phyloP scores from a whole-genome alignment of 2,888 invertebrate genomes.

The Rhopalosiphum nymphaeae region DNA sequence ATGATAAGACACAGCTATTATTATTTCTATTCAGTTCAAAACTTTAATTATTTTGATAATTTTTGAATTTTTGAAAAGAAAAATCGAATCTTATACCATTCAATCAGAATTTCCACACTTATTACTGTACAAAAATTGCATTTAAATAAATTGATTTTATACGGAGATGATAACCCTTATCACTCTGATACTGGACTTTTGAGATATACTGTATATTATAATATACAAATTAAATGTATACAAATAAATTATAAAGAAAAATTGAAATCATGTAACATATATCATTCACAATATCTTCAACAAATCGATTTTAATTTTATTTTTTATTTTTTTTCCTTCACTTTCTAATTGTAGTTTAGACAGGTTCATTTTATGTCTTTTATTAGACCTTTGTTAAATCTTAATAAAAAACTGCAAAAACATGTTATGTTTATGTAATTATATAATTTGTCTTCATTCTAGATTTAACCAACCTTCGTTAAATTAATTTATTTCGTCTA shows the following conservation, averaged over 20 bases:
- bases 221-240: background rate
- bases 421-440: background rate
- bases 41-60: too few relatives aligned
- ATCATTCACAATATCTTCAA: background rate
- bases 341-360: background rate
- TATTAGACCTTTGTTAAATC: background rate
- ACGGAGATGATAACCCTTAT: too few relatives aligned
- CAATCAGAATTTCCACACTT: too few relatives aligned
- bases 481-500: background rate
- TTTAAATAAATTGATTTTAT: too few relatives aligned
- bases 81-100: too few relatives aligned
- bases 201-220: background rate
- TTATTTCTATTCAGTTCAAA: too few relatives aligned
- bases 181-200: too few relatives aligned
- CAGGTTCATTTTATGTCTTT: background rate
- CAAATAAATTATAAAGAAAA: background rate
- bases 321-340: background rate
- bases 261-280: background rate
- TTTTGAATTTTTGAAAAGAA: too few relatives aligned
- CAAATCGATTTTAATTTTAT: too few relatives aligned
- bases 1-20: too few relatives aligned
- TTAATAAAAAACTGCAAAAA: background rate
- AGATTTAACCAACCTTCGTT: background rate
- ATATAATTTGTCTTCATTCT: background rate
- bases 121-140: too few relatives aligned